Conservation (phyloP, 2,888 invertebrate species). For the Cerastis leucographa region DNA sequence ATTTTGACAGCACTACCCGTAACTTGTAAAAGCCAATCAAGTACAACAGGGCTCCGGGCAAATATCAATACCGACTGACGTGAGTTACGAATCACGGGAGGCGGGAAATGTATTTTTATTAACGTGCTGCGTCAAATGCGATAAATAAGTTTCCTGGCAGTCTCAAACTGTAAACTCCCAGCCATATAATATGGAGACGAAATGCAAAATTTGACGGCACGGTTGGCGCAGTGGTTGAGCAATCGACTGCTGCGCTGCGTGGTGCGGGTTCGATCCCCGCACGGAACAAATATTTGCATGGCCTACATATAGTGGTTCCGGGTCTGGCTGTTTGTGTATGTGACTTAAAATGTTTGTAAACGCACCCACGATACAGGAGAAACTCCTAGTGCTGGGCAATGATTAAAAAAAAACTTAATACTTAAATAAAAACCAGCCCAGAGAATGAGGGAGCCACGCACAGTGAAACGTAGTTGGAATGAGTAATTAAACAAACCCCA, state of each 20-base stretch:
- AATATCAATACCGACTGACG: slow-evolving; percentile 81
- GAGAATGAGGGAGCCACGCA: not conserved
- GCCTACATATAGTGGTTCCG: no score
- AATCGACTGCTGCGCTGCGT: no score
- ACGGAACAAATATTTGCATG: no score
- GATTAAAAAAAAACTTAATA: no score
- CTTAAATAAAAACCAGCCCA: not conserved
- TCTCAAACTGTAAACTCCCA: slow-evolving; percentile 1
- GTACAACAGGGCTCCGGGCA: slow-evolving; percentile 76
- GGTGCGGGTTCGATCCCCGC: no score
- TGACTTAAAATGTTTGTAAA: no score
- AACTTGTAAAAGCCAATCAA: slow-evolving; percentile 85
- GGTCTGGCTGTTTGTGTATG: no score
- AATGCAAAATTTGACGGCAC: no score
- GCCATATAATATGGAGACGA: not conserved
- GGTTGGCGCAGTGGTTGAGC: no score
- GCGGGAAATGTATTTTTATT: slow-evolving; percentile 78
- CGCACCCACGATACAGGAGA: no score
- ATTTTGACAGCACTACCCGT: slow-evolving; percentile 75
- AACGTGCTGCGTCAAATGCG: slow-evolving; percentile 62
- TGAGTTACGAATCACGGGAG: slow-evolving; percentile 75
- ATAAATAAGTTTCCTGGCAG: slow-evolving; percentile 22
- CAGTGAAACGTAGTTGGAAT: not conserved
- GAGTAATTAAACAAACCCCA: not conserved
- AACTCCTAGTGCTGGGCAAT: no score